These are phyloP conservation scores for Scytalopus superciliaris DNA, from an alignment of 2,113 vertebrate species.

Conservation along the genomic window DNA sequence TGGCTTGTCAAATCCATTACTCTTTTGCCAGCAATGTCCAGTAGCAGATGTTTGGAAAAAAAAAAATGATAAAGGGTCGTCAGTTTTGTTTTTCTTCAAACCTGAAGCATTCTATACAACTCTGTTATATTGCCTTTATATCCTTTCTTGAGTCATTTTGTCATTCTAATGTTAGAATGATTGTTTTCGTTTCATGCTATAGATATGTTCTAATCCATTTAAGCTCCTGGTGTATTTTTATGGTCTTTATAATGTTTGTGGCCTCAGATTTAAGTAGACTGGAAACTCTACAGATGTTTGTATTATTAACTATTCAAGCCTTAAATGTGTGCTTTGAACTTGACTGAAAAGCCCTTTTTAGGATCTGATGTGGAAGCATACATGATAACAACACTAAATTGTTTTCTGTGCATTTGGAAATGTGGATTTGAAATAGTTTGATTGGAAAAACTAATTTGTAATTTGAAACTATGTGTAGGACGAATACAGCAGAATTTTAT, in stretches of 20 bases:
- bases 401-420: neutral
- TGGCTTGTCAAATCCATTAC: conserved; percentile 10
- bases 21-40: neutral
- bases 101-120: neutral
- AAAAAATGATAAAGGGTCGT: neutral
- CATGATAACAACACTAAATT: neutral
- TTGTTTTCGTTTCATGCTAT: neutral
- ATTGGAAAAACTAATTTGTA: neutral
- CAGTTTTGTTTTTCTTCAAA: neutral
- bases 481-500: neutral
- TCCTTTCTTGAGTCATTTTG: neutral
- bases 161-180: neutral
- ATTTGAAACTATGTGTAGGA: neutral
- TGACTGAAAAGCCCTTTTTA: conserved; percentile 21
- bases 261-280: neutral
- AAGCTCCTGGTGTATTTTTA: neutral
- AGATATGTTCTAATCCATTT: neutral
- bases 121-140: neutral
- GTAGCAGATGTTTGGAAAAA: neutral
- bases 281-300: neutral
- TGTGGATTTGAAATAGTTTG: neutral
- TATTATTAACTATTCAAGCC: neutral
- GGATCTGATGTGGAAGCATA: neutral
- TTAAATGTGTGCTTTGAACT: conserved; percentile 17
- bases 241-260: neutral